These are phyloP conservation scores for Orius insidiosus DNA, from an alignment of 1,140 invertebrate genomes.

Conservation along the genomic window DNA sequence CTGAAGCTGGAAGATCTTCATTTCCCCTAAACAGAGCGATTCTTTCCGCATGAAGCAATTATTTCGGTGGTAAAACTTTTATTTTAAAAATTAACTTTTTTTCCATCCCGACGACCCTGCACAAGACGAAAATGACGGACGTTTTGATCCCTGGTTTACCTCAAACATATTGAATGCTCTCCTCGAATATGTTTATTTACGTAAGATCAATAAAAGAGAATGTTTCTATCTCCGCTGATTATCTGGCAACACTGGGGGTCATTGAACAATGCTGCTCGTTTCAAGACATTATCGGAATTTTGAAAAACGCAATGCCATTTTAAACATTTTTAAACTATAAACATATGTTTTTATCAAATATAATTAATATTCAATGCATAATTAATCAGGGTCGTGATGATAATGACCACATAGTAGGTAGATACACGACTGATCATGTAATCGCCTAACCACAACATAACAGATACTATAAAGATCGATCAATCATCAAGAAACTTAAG, in stretches of 20 bases:
- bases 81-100: background rate
- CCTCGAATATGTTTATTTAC: slow-evolving; percentile 66
- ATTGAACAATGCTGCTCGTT: slow-evolving; percentile 60
- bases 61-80: slow-evolving; percentile 47
- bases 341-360: no score
- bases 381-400: no score
- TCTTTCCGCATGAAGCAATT: slow-evolving; percentile 67
- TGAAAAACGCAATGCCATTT: slow-evolving; percentile 64
- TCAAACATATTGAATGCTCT: slow-evolving; percentile 53
- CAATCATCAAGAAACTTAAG: no score
- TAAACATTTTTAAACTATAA: no score
- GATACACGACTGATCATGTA: no score
- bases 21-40: slow-evolving; percentile 76
- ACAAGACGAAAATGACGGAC: slow-evolving; percentile 44
- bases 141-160: slow-evolving; percentile 52
- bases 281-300: slow-evolving; percentile 50
- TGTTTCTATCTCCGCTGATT: no score
- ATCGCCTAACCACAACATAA: no score
- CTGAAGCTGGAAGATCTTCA: slow-evolving; percentile 53
- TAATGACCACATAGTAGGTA: no score
- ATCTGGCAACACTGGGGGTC: slow-evolving; percentile 59
- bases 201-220: slow-evolving; percentile 49
- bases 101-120: slow-evolving; percentile 58
- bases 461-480: no score
- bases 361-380: no score